These are phyloP conservation scores for Scaeva pyrastri DNA, from an alignment of 2,888 invertebrate genomes.

Conservation along the genomic window DNA sequence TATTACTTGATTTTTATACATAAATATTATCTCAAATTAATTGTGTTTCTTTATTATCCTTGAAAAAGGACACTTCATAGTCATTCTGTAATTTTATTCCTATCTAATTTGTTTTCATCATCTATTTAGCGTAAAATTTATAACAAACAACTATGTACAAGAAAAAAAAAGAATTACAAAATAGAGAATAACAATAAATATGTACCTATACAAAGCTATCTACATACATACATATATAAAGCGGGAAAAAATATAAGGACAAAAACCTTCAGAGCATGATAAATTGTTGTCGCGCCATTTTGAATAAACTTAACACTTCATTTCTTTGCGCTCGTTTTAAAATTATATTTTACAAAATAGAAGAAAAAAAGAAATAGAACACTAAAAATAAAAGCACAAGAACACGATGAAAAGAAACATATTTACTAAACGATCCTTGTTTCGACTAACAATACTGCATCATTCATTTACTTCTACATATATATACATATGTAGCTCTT, in stretches of 20 bases:
- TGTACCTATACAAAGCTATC: too few species aligned
- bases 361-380: not conserved
- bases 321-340: slow-evolving; percentile 52
- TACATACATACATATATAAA: not conserved
- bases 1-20: too few species aligned
- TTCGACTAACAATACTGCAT: slow-evolving; percentile 58
- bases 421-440: slow-evolving; percentile 69
- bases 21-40: too few species aligned
- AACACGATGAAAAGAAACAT: slow-evolving; percentile 42
- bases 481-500: too few species aligned
- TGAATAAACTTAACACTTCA: slow-evolving; percentile 73
- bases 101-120: too few species aligned
- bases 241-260: slow-evolving; percentile 10
- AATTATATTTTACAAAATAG: slow-evolving; percentile 51
- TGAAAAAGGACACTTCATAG: too few species aligned
- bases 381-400: not conserved
- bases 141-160: too few species aligned
- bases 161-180: too few species aligned
- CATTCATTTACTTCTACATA: slow-evolving; percentile 44
- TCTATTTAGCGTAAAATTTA: too few species aligned
- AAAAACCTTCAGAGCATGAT: slow-evolving; percentile 50
- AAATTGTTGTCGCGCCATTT: slow-evolving; percentile 66
- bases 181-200: too few species aligned
- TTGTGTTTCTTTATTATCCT: too few species aligned
- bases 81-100: too few species aligned